phyloP scores from a whole-genome alignment of 2,113 vertebrate genomes.

The Todiramphus saurophagus region DNA sequence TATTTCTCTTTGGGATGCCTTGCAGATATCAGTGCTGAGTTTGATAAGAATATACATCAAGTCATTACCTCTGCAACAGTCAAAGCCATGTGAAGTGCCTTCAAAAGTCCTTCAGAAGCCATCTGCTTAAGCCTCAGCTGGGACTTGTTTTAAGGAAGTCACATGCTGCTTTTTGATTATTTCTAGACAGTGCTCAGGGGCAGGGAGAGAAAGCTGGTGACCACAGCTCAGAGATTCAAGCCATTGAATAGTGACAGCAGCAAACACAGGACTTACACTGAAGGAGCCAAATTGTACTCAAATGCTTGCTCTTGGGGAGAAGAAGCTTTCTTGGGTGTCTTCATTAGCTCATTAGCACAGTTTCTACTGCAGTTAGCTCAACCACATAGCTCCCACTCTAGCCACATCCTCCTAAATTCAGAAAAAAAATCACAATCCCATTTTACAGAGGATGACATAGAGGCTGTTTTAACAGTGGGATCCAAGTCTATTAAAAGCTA shows the following conservation, averaged over 20 bases:
- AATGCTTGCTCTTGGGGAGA: not conserved
- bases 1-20: not conserved
- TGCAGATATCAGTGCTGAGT: not conserved
- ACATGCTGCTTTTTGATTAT: not conserved
- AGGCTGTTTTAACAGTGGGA: not conserved
- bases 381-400: not conserved
- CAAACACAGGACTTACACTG: not conserved
- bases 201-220: not conserved
- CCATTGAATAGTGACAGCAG: not conserved
- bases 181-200: not conserved
- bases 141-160: not conserved
- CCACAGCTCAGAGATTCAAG: not conserved
- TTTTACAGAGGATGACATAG: not conserved
- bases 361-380: not conserved
- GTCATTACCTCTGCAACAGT: not conserved
- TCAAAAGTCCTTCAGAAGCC: not conserved
- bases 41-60: not conserved
- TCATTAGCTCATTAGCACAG: not conserved
- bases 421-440: not conserved
- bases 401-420: not conserved
- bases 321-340: not conserved
- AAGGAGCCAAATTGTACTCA: not conserved
- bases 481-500: conserved; percentile 1
- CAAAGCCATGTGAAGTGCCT: not conserved
- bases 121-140: not conserved